Conservation (phyloP, 2,888 invertebrate genomes). For the Pachliopta kotzebuea region DNA sequence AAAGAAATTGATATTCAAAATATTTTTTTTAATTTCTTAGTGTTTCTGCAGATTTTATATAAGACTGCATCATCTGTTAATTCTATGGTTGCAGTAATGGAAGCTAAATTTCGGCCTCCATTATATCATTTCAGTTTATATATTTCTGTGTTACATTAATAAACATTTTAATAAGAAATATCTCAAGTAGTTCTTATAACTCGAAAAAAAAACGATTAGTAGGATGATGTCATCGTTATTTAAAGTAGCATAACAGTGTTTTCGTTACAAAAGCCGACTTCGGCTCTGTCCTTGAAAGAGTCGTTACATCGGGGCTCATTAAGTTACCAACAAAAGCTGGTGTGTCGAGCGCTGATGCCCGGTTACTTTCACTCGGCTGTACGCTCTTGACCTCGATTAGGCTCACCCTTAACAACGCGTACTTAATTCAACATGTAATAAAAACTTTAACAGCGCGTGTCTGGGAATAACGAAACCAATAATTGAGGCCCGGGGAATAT, state of each 20-base stretch:
- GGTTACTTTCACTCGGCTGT: conserved; percentile 19
- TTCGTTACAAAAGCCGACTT: neutral
- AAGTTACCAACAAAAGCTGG: conserved; percentile 12
- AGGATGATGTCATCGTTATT: neutral
- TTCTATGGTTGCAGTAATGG: too few species aligned
- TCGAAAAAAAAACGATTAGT: neutral
- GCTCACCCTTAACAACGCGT: conserved; percentile 6
- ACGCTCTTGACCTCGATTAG: conserved; percentile 27
- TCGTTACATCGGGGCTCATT: conserved; percentile 8
- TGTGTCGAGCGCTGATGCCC: conserved; percentile 1
- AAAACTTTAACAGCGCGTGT: neutral
- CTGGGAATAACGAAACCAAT: neutral
- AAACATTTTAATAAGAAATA: too few species aligned
- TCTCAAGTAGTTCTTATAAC: neutral
- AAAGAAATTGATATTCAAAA: too few species aligned
- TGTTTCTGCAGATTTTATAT: too few species aligned
- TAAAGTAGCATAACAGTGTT: conserved; percentile 2
- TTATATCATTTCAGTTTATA: too few species aligned
- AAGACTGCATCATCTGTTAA: too few species aligned
- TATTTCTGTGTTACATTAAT: too few species aligned
- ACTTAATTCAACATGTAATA: conserved; percentile 8
- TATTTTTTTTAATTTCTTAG: too few species aligned
- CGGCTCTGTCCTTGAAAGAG: conserved; percentile 16
- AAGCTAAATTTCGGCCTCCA: too few species aligned
- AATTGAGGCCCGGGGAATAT: neutral